A percentile compares a stretch with the other conserved stretches of the same genome.
Conservation (phyloP, 92 coral and sea anemone genomes). For the Palythoa grandis region DNA sequence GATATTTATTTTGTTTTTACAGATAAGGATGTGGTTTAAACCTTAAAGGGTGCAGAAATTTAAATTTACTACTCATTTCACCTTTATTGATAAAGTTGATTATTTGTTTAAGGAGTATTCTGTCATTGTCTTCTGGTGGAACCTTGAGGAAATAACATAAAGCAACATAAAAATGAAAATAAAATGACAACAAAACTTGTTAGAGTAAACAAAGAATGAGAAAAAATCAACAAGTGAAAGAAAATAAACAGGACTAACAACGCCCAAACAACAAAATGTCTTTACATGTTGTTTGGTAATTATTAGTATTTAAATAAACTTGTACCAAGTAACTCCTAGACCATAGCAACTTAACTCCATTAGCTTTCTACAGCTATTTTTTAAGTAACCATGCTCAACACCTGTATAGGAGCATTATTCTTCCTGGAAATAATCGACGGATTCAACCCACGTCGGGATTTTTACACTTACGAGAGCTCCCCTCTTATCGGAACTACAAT, state of each 20-base stretch:
- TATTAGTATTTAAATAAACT: too few relatives aligned
- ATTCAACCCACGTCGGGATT: background rate
- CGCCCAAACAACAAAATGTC: too few relatives aligned
- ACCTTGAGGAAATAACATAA: conserved; percentile 31
- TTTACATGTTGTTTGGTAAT: too few relatives aligned
- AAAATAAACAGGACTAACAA: too few relatives aligned
- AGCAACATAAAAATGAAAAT: conserved; percentile 17
- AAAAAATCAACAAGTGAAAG: background rate
- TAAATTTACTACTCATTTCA: conserved; percentile 41
- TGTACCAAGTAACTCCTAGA: too few relatives aligned
- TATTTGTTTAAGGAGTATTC: conserved; percentile 65
- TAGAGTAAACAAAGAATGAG: background rate
- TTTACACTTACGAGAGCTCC: too few relatives aligned
- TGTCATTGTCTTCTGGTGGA: conserved; percentile 36
- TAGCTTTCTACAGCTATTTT: too few relatives aligned
- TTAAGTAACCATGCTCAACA: too few relatives aligned
- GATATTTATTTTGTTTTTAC: background rate
- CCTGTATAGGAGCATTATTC: too few relatives aligned
- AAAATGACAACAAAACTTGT: background rate
- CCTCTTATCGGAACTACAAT: background rate
- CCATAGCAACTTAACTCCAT: too few relatives aligned
- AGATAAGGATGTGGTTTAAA: background rate
- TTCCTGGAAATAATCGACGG: too few relatives aligned
- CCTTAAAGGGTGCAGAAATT: background rate
- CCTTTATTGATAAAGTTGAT: conserved; percentile 72